phyloP scores from a whole-genome alignment of 1,140 invertebrate species.

The Hylaeus anthracinus region DNA sequence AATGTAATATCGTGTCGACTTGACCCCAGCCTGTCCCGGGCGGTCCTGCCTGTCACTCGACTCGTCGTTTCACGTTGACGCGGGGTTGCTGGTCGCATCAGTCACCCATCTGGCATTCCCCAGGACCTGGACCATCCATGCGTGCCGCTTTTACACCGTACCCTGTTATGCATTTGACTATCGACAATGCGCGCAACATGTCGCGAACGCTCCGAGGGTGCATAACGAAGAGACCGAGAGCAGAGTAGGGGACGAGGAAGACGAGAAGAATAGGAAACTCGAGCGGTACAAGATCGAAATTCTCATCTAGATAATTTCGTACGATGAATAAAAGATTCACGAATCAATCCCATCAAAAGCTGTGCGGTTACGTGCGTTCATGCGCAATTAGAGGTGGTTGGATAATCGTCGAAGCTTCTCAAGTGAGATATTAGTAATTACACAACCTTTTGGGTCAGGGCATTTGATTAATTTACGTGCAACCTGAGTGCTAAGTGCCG shows the following conservation, averaged over 20 bases:
- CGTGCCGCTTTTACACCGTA: constrained; percentile 74
- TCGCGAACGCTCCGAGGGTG: constrained; percentile 71
- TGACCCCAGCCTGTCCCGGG: constrained; percentile 44
- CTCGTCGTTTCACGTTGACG: constrained; percentile 64
- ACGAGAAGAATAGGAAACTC: constrained; percentile 17
- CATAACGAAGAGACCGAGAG: constrained; percentile 59
- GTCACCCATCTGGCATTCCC: constrained; percentile 81
- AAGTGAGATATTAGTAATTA: too few relatives aligned
- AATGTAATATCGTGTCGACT: constrained; percentile 56
- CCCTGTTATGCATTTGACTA: constrained; percentile 77
- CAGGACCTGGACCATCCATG: constrained; percentile 75
- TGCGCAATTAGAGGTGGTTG: too few relatives aligned
- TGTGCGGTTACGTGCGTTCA: too few relatives aligned
- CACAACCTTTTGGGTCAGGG: too few relatives aligned
- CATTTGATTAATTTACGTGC: too few relatives aligned
- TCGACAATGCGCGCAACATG: constrained; percentile 79
- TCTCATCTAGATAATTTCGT: too few relatives aligned
- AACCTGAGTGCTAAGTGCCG: too few relatives aligned
- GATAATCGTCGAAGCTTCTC: too few relatives aligned
- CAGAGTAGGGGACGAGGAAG: constrained; percentile 48
- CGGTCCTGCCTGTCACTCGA: constrained; percentile 53
- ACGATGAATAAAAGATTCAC: too few relatives aligned
- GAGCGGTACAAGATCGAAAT: too few relatives aligned
- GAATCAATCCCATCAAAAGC: too few relatives aligned
- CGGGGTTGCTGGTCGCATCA: constrained; percentile 76